Percentiles rank a stretch among this genome's conserved stretches.
phyloP scores from a whole-genome alignment of 1,140 invertebrate species.

The Gryllus bimaculatus region DNA sequence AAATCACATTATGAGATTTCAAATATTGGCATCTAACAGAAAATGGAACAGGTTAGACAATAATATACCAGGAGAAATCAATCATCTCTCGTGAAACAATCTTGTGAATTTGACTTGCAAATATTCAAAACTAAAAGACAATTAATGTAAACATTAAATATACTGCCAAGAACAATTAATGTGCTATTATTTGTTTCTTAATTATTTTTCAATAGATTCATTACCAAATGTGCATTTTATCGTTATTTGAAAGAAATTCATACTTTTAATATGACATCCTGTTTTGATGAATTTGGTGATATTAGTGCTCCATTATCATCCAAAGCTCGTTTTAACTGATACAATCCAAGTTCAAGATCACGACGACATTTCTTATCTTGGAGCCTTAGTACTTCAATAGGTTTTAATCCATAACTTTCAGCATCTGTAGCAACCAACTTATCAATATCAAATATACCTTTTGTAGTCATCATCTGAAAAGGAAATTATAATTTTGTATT shows the following conservation, averaged over 20 bases:
- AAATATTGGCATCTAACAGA: too few relatives aligned
- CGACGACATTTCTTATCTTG: background rate
- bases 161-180: background rate
- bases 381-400: background rate
- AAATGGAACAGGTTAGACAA: too few relatives aligned
- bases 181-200: too few relatives aligned
- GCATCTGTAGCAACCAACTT: background rate
- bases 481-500: background rate
- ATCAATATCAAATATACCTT: background rate
- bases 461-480: background rate
- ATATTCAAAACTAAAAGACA: too few relatives aligned
- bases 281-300: background rate
- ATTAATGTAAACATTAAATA: background rate
- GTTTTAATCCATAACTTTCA: background rate
- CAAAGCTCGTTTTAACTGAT: background rate
- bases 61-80: too few relatives aligned
- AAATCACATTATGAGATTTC: too few relatives aligned
- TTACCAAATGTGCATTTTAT: background rate
- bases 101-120: too few relatives aligned
- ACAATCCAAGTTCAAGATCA: background rate
- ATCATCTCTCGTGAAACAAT: too few relatives aligned
- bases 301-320: background rate
- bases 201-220: too few relatives aligned
- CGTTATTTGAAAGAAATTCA: background rate
- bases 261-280: background rate